Base-by-base conservation (phyloP, 1,140 invertebrate genomes). In the Apocrypta bakeri region DNA sequence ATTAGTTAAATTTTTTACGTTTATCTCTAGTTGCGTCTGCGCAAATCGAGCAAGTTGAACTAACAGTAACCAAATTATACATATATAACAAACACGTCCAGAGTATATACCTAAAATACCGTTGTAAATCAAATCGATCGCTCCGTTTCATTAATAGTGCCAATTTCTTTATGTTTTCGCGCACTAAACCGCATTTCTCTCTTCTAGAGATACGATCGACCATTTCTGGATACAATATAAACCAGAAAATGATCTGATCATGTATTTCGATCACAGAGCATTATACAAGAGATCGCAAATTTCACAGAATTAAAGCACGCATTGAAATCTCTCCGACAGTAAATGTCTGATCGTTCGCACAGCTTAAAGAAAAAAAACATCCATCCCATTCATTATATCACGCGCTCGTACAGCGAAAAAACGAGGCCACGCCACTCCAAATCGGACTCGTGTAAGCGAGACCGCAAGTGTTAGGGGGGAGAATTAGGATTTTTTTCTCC, bases 401-500 rank as follows among this genome's bases (percentile, higher is more conserved):
- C 72, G 78, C 27, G 72, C 37, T 17, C 14, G 29, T 1, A 42
- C 17, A 42, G 42, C 11, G 61, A 81, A 80, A 79, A 81, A 81
- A 73, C 56, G 56, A 48, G 79, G 79, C 61, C 71, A 40, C 14
- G 25, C 61, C 56, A 48, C 56, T 80, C 64, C 77, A 71, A 69
- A 79, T 78, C 63, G 27, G 76, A 66, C 61, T 9, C 40, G 63
- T n/a, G 31, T 64, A 27, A 0, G 6, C 6, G n/a, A 7, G 24
- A 48, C 42, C n/a, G 31, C 17, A 17, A 25, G 76, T 64, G 1
- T 25, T 14, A 69, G 31, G 79, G 66, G 71, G 6, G 24, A 74
- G 79, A 81, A 74, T 81, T 66, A 64, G 72, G 71, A 74, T 74
- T 74, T 66, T 25, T 74, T 42, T 74, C n/a, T n/a, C n/a, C n/a